phyloP scores from a whole-genome alignment of 2,113 vertebrate species.

The Cyanoramphus novaezelandiae region DNA sequence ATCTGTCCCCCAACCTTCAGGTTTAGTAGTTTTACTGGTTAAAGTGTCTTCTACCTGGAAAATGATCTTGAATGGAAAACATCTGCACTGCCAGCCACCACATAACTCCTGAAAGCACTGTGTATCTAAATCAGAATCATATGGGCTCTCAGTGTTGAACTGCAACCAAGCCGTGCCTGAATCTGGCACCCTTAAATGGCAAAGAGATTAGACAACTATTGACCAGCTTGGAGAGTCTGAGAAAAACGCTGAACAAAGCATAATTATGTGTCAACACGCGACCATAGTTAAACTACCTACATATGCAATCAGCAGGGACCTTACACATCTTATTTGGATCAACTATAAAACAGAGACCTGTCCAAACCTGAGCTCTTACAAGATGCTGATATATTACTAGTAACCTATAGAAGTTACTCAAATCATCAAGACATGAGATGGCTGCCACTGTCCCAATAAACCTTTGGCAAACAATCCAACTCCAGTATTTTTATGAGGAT shows the following conservation, averaged over 20 bases:
- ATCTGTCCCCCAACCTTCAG: not conserved
- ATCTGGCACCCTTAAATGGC: not conserved
- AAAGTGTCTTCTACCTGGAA: not conserved
- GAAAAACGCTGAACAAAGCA: not conserved
- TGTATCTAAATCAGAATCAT: not conserved
- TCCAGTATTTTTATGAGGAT: not conserved
- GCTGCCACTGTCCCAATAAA: not conserved
- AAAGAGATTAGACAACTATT: not conserved
- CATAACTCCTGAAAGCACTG: not conserved
- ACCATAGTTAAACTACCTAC: not conserved
- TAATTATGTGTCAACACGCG: rapidly evolving
- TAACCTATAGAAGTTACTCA: not conserved
- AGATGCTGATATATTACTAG: not conserved
- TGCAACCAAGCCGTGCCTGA: not conserved
- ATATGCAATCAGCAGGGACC: not conserved
- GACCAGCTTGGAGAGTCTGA: not conserved
- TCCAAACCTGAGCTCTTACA: not conserved
- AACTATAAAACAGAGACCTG: not conserved
- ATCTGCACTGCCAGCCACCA: not conserved
- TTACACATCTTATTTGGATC: not conserved
- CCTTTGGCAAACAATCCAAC: not conserved
- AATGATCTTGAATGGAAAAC: not conserved
- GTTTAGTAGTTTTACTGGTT: not conserved
- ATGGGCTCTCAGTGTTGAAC: not conserved
- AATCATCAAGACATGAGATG: not conserved